Evolutionary conservation across 2,888 invertebrate species (phyloP).

Genomic region (Hermaeophaga mercurialis): DNA sequence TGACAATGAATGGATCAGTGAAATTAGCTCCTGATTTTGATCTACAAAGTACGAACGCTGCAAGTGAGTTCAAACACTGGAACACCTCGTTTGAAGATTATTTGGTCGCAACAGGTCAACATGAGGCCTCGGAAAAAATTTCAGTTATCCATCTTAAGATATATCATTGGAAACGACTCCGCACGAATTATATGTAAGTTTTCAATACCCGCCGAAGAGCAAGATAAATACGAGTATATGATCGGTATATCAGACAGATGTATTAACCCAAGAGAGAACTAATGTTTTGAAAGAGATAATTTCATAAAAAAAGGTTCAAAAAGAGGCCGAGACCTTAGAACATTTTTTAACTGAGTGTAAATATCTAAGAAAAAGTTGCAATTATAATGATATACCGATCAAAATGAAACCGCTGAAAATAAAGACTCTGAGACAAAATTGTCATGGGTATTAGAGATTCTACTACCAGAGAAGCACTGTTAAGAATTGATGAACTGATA

Average conservation of each 20-base stretch:
- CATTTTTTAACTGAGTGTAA: neutral
- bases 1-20: too few relatives aligned
- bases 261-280: neutral
- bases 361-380: neutral
- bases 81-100: conserved; percentile 37
- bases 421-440: neutral
- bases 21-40: conserved; percentile 39
- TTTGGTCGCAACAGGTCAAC: conserved; percentile 36
- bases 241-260: neutral
- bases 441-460: neutral
- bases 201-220: neutral
- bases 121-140: conserved; percentile 29
- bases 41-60: conserved; percentile 38
- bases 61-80: conserved; percentile 40
- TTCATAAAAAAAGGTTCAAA: neutral
- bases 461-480: neutral
- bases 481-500: neutral
- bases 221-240: neutral
- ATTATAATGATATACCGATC: conserved; percentile 2
- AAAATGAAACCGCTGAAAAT: neutral
- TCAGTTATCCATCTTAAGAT: conserved; percentile 38
- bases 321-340: neutral
- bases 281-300: neutral
- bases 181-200: conserved; percentile 35
- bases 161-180: conserved; percentile 34